A percentile compares a stretch with the other conserved stretches of the same genome.
These are phyloP conservation scores for Aix galericulata DNA, from an alignment of 2,113 vertebrate species.

Conservation along the genomic window DNA sequence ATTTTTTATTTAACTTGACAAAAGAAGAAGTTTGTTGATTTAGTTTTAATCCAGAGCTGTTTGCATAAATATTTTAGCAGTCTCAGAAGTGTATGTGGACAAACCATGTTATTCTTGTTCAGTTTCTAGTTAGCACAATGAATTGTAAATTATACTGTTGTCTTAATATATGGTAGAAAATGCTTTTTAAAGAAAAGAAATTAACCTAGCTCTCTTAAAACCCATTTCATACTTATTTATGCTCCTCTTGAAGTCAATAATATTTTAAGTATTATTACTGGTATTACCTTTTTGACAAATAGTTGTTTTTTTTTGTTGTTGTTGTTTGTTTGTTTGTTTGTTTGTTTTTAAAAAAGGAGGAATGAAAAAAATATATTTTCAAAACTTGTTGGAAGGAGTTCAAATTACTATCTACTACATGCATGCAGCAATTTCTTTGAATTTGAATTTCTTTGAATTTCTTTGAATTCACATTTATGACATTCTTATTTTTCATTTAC, in stretches of 20 bases:
- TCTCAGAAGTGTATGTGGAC: background rate
- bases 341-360: background rate
- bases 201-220: background rate
- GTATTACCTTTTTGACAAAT: background rate
- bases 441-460: background rate
- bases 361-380: background rate
- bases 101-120: background rate
- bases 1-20: background rate
- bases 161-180: background rate
- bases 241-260: background rate
- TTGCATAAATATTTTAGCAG: background rate
- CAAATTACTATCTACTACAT: background rate
- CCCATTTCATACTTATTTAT: background rate
- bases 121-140: background rate
- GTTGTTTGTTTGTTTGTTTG: no score
- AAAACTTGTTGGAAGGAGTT: background rate
- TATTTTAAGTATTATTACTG: background rate
- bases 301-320: no score
- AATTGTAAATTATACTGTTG: background rate
- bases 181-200: background rate
- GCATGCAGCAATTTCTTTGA: background rate
- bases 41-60: background rate
- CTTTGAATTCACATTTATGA: background rate
- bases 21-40: background rate
- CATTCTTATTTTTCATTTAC: constrained; percentile 9